These are phyloP conservation scores for Oegoconia quadripuncta DNA, from an alignment of 2,888 invertebrate species.

Conservation along the genomic window DNA sequence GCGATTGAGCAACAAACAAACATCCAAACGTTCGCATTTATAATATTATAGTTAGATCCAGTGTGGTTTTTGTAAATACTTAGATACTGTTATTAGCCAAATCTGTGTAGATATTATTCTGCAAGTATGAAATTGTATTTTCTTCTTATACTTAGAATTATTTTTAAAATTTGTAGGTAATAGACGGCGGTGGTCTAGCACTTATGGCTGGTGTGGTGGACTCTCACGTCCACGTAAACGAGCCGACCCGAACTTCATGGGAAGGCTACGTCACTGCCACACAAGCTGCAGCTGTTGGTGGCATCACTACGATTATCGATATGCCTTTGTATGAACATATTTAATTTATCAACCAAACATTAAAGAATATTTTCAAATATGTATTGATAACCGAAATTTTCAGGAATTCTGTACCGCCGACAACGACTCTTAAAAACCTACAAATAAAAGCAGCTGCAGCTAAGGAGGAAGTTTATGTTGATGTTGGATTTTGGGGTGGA, in stretches of 20 bases:
- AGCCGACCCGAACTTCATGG: slow-evolving; percentile 86
- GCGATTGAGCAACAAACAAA: no score
- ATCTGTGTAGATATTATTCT: no score
- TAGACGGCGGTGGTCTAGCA: slow-evolving; percentile 56
- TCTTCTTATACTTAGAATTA: no score
- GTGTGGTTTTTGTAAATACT: no score
- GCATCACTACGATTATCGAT: slow-evolving; percentile 85
- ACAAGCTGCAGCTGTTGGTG: slow-evolving; percentile 84
- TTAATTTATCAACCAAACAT: background rate
- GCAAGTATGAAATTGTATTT: no score
- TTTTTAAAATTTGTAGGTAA: slow-evolving; percentile 40
- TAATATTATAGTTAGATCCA: background rate
- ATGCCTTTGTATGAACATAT: slow-evolving; percentile 81
- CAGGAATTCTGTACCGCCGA: slow-evolving; percentile 86
- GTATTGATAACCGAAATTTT: no score
- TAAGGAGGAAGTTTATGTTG: slow-evolving; percentile 79
- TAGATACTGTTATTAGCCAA: no score
- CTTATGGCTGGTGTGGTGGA: slow-evolving; percentile 86
- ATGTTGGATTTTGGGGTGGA: slow-evolving; percentile 88
- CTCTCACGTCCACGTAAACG: slow-evolving; percentile 86
- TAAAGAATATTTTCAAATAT: background rate
- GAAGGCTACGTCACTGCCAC: slow-evolving; percentile 85
- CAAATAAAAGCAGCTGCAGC: slow-evolving; percentile 79
- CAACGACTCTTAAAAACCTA: slow-evolving; percentile 80
- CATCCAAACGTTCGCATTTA: no score